Evolutionary conservation across 2,888 invertebrate species (phyloP).

Genomic region (Hydriomena furcata): DNA sequence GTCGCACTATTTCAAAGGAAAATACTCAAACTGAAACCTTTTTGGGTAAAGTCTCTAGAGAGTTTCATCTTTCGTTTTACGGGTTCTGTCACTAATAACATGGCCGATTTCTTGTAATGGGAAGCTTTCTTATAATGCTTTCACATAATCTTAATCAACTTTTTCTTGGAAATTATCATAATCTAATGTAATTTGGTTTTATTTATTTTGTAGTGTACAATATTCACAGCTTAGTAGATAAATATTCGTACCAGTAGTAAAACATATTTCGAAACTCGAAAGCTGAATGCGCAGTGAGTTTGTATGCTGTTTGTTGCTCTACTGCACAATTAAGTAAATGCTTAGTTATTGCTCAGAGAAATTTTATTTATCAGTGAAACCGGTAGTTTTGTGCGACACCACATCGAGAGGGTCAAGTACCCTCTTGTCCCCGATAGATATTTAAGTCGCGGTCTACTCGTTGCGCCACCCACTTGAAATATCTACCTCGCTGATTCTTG

Average conservation of each 20-base stretch:
- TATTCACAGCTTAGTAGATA: too few relatives aligned
- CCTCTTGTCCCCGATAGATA: conserved; percentile 64
- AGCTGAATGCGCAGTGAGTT: too few relatives aligned
- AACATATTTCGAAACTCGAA: too few relatives aligned
- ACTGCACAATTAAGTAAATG: too few relatives aligned
- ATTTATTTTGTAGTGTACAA: too few relatives aligned
- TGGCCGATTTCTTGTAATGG: conserved; percentile 12
- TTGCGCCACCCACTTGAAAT: conserved; percentile 53
- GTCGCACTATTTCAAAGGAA: conserved; percentile 25
- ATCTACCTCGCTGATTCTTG: conserved; percentile 44
- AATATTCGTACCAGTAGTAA: too few relatives aligned
- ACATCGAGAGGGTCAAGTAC: conserved; percentile 60
- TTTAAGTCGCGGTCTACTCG: conserved; percentile 68
- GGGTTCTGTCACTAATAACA: conserved; percentile 58
- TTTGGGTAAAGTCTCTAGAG: conserved; percentile 46
- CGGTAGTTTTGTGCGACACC: conserved; percentile 30
- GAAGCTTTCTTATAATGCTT: not conserved
- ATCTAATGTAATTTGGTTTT: not conserved
- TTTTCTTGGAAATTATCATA: not conserved
- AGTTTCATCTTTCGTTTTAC: conserved; percentile 54
- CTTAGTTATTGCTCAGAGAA: too few relatives aligned
- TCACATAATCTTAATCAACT: not conserved
- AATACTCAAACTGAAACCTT: conserved; percentile 36
- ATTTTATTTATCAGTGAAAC: conserved; percentile 11
- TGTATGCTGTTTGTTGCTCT: too few relatives aligned